A percentile compares a stretch with the other conserved stretches of the same genome.
These are phyloP conservation scores for roundworm (Caenorhabditis elegans) DNA, from an alignment of 1,140 invertebrate species.

Conservation along the genomic window DNA sequence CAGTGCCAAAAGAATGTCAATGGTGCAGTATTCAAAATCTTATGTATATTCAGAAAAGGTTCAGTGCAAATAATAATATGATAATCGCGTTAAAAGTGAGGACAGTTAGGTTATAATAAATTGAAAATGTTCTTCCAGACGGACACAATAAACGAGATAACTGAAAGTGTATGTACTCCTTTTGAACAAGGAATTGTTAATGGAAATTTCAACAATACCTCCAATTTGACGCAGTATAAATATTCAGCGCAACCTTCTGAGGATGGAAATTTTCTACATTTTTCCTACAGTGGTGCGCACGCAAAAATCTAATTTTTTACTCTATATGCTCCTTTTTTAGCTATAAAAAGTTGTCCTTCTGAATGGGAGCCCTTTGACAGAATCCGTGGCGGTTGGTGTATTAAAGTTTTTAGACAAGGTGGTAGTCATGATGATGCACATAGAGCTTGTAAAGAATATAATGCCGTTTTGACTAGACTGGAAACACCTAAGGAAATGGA, in stretches of 20 bases:
- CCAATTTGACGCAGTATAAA: not conserved
- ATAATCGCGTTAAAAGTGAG: not conserved
- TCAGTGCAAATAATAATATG: too few species aligned
- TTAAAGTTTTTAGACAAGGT: not conserved
- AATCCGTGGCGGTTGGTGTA: not conserved
- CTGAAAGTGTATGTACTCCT: not conserved
- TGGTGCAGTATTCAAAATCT: too few species aligned
- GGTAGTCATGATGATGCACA: too few species aligned
- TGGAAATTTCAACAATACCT: not conserved
- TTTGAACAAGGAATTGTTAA: not conserved
- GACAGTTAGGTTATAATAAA: not conserved
- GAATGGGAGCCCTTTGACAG: not conserved
- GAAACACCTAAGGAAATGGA: not conserved
- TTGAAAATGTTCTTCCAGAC: not conserved
- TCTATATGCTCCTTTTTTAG: too few species aligned
- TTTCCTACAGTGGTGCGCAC: too few species aligned
- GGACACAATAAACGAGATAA: not conserved
- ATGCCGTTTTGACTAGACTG: not conserved
- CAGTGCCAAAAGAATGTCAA: too few species aligned
- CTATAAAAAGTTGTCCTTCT: not conserved
- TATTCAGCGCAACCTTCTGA: not conserved
- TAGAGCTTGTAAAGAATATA: not conserved
- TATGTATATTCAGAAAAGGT: too few species aligned
- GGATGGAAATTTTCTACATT: too few species aligned
- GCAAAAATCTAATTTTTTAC: too few species aligned